Percentiles rank a stretch among this genome's conserved stretches.
Evolutionary conservation across 2,797 vertebrate genomes (phyloP).

Genomic region (Esox lucius): DNA sequence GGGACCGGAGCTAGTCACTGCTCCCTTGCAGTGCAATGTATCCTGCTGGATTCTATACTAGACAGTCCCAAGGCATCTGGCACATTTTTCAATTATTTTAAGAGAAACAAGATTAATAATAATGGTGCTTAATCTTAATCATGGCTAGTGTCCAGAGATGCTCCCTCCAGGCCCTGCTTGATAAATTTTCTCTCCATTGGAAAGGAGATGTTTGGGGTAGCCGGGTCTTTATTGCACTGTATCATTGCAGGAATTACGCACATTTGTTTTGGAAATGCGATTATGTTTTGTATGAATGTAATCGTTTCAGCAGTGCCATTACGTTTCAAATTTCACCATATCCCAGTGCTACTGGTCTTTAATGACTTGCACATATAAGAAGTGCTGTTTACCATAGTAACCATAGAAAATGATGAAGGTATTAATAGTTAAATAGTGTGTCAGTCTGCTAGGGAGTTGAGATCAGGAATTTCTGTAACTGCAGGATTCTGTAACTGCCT

Average conservation of each 20-base stretch:
- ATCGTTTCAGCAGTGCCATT: no score
- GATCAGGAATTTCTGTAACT: no score
- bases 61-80: constrained; percentile 50
- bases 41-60: not conserved
- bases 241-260: not conserved
- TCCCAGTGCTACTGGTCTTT: no score
- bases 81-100: constrained; percentile 58
- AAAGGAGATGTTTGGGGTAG: constrained; percentile 1
- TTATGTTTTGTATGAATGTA: no score
- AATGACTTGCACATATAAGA: no score
- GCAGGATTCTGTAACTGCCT: no score
- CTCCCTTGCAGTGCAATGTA: constrained; percentile 7
- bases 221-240: constrained; percentile 24
- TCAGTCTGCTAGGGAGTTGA: no score
- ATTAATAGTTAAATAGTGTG: no score
- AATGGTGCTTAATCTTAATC: constrained; percentile 55
- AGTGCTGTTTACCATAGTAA: no score
- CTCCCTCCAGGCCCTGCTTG: constrained; percentile 24
- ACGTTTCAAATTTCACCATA: no score
- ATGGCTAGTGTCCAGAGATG: constrained; percentile 41
- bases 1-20: constrained; percentile 14
- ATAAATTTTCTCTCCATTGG: constrained; percentile 14
- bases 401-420: no score
- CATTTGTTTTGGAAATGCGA: no score
- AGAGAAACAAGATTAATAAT: constrained; percentile 61